Conservation (phyloP, 2,113 vertebrate species). For the Stigmatopora argus region DNA sequence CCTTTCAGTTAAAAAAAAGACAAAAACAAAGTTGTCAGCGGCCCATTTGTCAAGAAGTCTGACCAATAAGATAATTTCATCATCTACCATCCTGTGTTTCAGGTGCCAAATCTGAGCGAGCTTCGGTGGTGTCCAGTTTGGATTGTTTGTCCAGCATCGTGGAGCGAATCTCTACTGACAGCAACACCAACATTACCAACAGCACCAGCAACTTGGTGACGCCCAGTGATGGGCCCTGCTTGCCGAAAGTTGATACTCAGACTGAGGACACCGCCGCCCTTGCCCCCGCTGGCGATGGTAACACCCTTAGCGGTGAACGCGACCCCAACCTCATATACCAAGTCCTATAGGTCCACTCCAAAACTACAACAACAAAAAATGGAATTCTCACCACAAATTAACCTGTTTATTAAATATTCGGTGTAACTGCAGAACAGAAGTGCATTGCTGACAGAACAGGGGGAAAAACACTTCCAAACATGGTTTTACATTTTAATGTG, state of each 20-base stretch:
- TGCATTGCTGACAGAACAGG: too few relatives aligned
- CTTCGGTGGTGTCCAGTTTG: conserved; percentile 85
- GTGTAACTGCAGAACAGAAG: too few relatives aligned
- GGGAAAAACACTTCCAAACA: too few relatives aligned
- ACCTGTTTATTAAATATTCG: too few relatives aligned
- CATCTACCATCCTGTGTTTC: neutral
- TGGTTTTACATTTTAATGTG: too few relatives aligned
- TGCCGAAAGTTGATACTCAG: too few relatives aligned
- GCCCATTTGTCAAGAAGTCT: too few relatives aligned
- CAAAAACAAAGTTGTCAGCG: too few relatives aligned
- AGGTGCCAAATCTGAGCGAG: conserved; percentile 75
- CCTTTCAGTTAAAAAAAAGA: too few relatives aligned
- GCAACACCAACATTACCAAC: conserved; percentile 48
- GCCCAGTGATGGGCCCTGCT: conserved; percentile 61
- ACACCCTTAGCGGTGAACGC: conserved; percentile 57
- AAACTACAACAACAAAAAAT: too few relatives aligned
- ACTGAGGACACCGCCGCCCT: conserved; percentile 33
- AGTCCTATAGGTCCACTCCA: conserved; percentile 75
- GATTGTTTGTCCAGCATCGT: conserved; percentile 97
- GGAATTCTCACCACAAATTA: too few relatives aligned
- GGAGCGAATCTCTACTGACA: conserved; percentile 90
- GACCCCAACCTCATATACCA: conserved; percentile 86
- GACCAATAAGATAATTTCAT: neutral
- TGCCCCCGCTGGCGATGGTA: conserved; percentile 52
- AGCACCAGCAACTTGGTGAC: conserved; percentile 12